phyloP scores from a whole-genome alignment of 2,888 invertebrate genomes.

The Atrina japonica region DNA sequence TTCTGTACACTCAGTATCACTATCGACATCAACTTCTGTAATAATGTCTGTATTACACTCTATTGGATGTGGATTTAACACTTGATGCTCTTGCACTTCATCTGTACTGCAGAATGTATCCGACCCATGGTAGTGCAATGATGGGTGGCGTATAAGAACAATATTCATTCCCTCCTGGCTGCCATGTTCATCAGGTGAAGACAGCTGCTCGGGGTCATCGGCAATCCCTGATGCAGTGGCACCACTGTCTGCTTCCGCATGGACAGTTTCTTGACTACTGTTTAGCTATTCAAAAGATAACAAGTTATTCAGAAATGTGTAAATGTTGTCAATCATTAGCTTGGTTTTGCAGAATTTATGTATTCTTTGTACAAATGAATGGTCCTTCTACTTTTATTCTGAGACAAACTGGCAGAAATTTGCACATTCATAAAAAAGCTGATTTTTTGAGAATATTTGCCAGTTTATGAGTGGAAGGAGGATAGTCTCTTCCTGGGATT shows the following conservation, averaged over 20 bases:
- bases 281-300: constrained; percentile 57
- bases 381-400: too few relatives aligned
- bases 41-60: constrained; percentile 46
- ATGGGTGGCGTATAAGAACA: constrained; percentile 65
- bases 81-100: constrained; percentile 48
- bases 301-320: neutral
- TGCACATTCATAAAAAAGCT: too few relatives aligned
- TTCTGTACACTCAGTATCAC: constrained; percentile 67
- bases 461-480: too few relatives aligned
- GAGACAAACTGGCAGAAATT: too few relatives aligned
- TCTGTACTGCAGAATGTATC: constrained; percentile 45
- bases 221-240: constrained; percentile 56
- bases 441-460: too few relatives aligned
- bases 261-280: constrained; percentile 74
- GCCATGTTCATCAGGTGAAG: constrained; percentile 67
- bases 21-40: constrained; percentile 44
- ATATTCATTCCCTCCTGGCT: constrained; percentile 67
- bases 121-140: constrained; percentile 56
- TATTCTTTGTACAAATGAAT: too few relatives aligned
- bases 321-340: too few relatives aligned
- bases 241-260: constrained; percentile 69
- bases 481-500: too few relatives aligned
- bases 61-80: constrained; percentile 43
- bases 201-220: constrained; percentile 64
- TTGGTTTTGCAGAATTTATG: too few relatives aligned